phyloP scores from a whole-genome alignment of 2,888 invertebrate species.

The Unio pictorum region DNA sequence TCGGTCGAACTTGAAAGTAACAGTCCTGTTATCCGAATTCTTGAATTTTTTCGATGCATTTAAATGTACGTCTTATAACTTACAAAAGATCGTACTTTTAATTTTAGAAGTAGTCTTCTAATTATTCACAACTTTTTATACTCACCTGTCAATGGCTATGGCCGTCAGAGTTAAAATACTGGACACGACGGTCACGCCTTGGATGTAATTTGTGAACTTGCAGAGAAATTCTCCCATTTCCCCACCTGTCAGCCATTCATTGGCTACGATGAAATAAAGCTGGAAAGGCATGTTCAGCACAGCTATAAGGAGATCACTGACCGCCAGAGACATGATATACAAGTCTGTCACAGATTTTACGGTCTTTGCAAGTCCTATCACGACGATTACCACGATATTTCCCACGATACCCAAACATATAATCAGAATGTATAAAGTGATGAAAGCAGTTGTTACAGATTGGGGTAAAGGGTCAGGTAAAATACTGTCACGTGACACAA shows the following conservation, averaged over 20 bases:
- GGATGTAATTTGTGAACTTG: slow-evolving; percentile 56
- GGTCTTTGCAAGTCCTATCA: slow-evolving; percentile 36
- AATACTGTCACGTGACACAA: slow-evolving; percentile 5
- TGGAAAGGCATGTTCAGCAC: slow-evolving; percentile 57
- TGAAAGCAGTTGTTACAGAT: slow-evolving; percentile 29
- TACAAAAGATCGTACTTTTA: too few species aligned
- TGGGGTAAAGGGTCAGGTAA: slow-evolving; percentile 40
- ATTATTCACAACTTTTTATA: neutral
- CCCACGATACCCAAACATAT: slow-evolving; percentile 47
- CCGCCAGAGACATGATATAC: slow-evolving; percentile 57
- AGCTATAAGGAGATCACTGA: slow-evolving; percentile 57
- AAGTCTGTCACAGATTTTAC: slow-evolving; percentile 52
- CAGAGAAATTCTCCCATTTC: slow-evolving; percentile 49
- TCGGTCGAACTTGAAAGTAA: too few species aligned
- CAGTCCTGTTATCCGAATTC: too few species aligned
- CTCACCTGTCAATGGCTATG: slow-evolving; percentile 61
- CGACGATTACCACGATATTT: slow-evolving; percentile 47
- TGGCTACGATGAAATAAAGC: slow-evolving; percentile 42
- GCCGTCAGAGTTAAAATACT: slow-evolving; percentile 55
- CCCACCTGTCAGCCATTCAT: slow-evolving; percentile 56
- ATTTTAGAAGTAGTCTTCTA: too few species aligned
- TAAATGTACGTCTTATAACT: too few species aligned
- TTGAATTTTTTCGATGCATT: too few species aligned
- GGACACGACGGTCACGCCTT: slow-evolving; percentile 54
- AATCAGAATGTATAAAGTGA: slow-evolving; percentile 45